A percentile compares a stretch with the other conserved stretches of the same genome.
Conservation (phyloP, 2,888 invertebrate genomes). For the Ceraclea dissimilis region DNA sequence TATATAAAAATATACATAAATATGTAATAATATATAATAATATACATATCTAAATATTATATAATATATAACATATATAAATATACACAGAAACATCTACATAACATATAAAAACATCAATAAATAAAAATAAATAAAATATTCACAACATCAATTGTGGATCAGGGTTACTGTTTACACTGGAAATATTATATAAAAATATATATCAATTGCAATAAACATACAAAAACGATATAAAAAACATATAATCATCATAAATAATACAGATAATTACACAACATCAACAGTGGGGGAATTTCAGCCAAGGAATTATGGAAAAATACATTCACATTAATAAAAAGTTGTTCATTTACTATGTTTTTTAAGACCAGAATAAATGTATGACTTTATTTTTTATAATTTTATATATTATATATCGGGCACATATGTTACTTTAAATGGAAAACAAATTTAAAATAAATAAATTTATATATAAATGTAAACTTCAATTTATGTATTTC, state of each 20-base stretch:
- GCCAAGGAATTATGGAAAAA: background rate
- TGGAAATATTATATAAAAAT: background rate
- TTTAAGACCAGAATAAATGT: too few species aligned
- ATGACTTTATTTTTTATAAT: too few species aligned
- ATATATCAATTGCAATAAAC: background rate
- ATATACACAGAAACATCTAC: background rate
- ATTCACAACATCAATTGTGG: background rate
- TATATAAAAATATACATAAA: background rate
- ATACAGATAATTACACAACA: background rate
- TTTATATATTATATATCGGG: too few species aligned
- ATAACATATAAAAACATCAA: too few species aligned
- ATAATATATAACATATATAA: background rate
- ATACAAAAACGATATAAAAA: background rate
- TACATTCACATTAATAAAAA: too few species aligned
- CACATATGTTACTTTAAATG: too few species aligned
- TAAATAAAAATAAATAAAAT: background rate
- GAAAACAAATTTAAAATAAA: too few species aligned
- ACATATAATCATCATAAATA: background rate
- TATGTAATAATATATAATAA: background rate
- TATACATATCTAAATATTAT: background rate
- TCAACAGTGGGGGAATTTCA: background rate
- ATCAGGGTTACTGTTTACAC: background rate
- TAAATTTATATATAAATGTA: too few species aligned
- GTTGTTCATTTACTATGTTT: too few species aligned
- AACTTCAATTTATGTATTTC: too few species aligned